These are phyloP conservation scores for Megaustenia siamemsis DNA, from an alignment of 2,888 invertebrate species.

Conservation along the genomic window DNA sequence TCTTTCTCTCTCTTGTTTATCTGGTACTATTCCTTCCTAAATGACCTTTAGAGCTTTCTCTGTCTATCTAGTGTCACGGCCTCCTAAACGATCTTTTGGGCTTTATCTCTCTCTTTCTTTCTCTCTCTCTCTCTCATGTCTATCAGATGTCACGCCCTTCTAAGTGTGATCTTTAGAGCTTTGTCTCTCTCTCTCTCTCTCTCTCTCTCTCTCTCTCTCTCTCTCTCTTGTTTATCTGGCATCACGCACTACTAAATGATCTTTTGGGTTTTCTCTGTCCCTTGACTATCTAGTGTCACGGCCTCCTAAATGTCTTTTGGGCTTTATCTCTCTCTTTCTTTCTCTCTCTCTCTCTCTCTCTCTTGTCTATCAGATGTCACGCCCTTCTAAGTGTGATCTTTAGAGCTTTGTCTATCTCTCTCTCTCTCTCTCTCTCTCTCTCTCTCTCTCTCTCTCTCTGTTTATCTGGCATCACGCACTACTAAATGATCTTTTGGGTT, in stretches of 20 bases:
- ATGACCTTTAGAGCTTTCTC: constrained; percentile 11
- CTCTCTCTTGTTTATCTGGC: neutral
- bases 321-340: no score
- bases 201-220: neutral
- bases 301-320: no score
- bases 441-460: neutral
- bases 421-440: no score
- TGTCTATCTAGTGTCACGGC: neutral
- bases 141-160: neutral
- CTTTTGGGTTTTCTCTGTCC: neutral
- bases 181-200: neutral
- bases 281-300: no score
- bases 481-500: neutral
- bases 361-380: neutral
- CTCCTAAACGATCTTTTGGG: neutral
- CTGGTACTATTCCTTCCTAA: no score
- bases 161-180: neutral
- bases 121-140: no score
- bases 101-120: no score
- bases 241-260: neutral
- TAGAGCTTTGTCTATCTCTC: neutral
- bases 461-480: neutral
- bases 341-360: neutral
- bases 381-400: neutral
- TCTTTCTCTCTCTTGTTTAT: constrained; percentile 16